Evolutionary conservation across 2,888 invertebrate species (phyloP), one percentile per base, ranked within the genome.

Genomic region (Sphecodes monilicornis): DNA sequence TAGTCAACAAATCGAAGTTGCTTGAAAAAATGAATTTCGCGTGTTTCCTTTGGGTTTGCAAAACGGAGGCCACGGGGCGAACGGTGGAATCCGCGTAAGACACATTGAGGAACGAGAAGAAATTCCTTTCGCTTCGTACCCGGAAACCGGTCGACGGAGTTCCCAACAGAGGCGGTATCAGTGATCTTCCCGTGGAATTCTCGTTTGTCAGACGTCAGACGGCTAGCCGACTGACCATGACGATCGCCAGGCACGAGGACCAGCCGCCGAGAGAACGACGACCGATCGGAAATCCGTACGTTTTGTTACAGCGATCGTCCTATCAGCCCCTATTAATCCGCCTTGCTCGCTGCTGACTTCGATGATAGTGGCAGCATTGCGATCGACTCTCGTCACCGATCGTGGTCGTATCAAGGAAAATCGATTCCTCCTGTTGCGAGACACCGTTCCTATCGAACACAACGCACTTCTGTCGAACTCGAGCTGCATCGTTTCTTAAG

Each of bases 151-250:
- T 89, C 84, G 84, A 77, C 82, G 80, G 73, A 85, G 82, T 29
- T 79, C 78, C 77, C 68, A 78, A 72, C 77, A 80, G 79, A 71
- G 75, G 71, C 86, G 78, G 78, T 89, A 89, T 89, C 89, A 76
- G 76, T 78, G 82, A 89, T 89, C 89, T 89, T 82, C 80, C 57
- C 81, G 84, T 83, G 89, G 85, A 88, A 90, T 89, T 89, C 90
- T 89, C 88, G 88, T 89, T 89, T 89, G 88, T 89, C 90, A 89
- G 84, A 82, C 86, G 88, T 90, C 90, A 88, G 75, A 80, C 84
- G 78, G 82, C 81, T 78, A 85, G 83, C 82, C 85, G 84, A 73
- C 82, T 85, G 89, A 81, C 87, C 82, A 77, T 89, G 87, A 89
- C 89, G 89, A 87, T 84, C 82, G 78, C 75, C 66, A 50, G 26